Conservation (phyloP, 2,888 invertebrate genomes). For the Balanococcus diminutus region DNA sequence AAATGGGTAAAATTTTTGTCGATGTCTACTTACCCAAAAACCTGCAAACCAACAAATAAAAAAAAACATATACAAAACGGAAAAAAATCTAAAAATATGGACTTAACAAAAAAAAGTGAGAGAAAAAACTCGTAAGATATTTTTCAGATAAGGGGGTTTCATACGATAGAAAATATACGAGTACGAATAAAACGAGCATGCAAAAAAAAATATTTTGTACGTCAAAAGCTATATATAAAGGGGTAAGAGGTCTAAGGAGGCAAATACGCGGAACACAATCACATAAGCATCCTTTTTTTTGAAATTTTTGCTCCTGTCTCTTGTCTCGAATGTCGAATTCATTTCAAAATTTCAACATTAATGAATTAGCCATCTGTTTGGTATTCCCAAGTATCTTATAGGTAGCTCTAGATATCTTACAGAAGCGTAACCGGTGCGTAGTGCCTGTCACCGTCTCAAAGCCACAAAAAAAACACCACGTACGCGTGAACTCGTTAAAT, state of each 20-base stretch:
- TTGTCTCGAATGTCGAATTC: background rate
- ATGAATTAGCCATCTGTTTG: background rate
- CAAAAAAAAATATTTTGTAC: constrained; percentile 6
- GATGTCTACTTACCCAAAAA: constrained; percentile 57
- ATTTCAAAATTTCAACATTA: constrained; percentile 33
- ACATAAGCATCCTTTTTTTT: background rate
- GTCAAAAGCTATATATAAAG: background rate
- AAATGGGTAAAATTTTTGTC: constrained; percentile 53
- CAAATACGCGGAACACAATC: background rate
- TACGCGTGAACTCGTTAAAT: constrained; percentile 8
- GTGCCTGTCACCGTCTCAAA: constrained; percentile 10
- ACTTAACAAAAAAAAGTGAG: constrained; percentile 62
- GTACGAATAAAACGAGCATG: background rate
- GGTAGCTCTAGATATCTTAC: background rate
- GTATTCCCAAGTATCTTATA: background rate
- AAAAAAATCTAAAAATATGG: constrained; percentile 64
- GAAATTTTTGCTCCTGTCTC: background rate
- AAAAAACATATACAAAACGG: constrained; percentile 58
- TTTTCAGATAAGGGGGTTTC: constrained; percentile 25
- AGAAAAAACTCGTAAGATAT: constrained; percentile 53
- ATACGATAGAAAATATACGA: constrained; percentile 46
- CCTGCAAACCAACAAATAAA: constrained; percentile 62
- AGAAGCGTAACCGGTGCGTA: constrained; percentile 1
- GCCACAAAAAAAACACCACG: constrained; percentile 14
- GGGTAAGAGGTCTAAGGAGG: background rate